Percentiles rank a stretch among this genome's conserved stretches.
Evolutionary conservation across 2,113 vertebrate species (phyloP).

Genomic region (Leucopsar rothschildi): DNA sequence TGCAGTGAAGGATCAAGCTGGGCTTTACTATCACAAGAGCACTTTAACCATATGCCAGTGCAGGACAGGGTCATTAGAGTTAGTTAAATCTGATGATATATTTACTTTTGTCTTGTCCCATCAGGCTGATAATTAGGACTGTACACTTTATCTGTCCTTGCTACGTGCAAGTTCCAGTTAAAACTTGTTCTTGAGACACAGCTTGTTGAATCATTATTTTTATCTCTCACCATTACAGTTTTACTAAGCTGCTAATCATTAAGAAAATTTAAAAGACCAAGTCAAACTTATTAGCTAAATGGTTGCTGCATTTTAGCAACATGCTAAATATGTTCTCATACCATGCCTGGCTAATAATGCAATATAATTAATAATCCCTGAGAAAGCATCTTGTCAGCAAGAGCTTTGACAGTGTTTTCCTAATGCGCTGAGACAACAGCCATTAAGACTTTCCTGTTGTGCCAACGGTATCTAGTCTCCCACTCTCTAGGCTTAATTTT

Average conservation of each 20-base stretch:
- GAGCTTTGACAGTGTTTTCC: constrained; percentile 61
- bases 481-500: constrained; percentile 42
- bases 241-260: constrained; percentile 77
- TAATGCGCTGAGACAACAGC: constrained; percentile 50
- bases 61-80: neutral
- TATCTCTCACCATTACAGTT: constrained; percentile 61
- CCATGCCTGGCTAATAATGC: constrained; percentile 62
- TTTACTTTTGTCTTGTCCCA: constrained; percentile 1
- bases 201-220: constrained; percentile 42
- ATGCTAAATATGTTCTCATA: constrained; percentile 1
- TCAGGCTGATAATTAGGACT: neutral
- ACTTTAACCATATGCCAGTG: neutral
- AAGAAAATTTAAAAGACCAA: constrained; percentile 55
- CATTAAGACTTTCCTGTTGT: constrained; percentile 54
- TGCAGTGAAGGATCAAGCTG: neutral
- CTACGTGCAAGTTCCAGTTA: constrained; percentile 10
- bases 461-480: neutral
- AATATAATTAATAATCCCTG: constrained; percentile 72
- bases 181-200: constrained; percentile 42
- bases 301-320: constrained; percentile 59
- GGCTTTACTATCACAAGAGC: neutral
- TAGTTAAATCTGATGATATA: neutral
- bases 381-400: constrained; percentile 75
- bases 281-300: constrained; percentile 65
- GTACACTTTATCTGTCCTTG: neutral